These are phyloP conservation scores for Borostomias antarcticus DNA, from an alignment of 2,797 vertebrate genomes.

Conservation along the genomic window DNA sequence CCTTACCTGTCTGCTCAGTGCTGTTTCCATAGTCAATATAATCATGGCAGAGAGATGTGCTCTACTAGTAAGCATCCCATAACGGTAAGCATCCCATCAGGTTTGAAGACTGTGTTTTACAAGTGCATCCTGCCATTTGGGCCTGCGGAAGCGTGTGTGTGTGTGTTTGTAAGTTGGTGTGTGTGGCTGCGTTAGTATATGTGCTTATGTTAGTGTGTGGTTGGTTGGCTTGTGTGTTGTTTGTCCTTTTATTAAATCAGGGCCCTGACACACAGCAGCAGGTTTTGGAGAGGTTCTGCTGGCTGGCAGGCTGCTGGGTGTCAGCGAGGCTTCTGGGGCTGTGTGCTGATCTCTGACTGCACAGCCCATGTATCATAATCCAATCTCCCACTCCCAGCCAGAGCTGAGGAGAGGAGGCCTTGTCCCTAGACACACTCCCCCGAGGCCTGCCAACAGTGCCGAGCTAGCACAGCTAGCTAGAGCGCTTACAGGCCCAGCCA, in stretches of 20 bases:
- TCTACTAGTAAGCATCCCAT: not conserved
- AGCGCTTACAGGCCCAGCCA: constrained; percentile 1
- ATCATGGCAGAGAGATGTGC: not conserved
- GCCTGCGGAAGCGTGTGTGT: not conserved
- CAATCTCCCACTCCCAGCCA: constrained; percentile 12
- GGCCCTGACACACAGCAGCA: constrained; percentile 11
- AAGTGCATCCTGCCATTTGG: not conserved
- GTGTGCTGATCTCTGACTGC: constrained; percentile 4
- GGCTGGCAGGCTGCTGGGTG: constrained; percentile 14
- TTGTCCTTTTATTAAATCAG: not conserved
- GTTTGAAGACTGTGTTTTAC: constrained; percentile 1
- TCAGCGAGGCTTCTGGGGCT: constrained; percentile 6
- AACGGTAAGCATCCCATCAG: not conserved
- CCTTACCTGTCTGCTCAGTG: not conserved
- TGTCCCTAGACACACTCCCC: not conserved
- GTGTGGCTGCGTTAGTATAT: not conserved
- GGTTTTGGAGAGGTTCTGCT: constrained; percentile 11
- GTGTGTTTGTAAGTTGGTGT: not conserved
- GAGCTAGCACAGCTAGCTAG: not conserved
- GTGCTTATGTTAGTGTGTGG: not conserved
- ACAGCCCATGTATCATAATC: constrained; percentile 18
- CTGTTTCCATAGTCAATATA: not conserved
- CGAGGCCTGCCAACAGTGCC: not conserved
- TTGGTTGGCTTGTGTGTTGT: not conserved
- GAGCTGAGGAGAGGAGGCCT: not conserved